A percentile compares a stretch with the other conserved stretches of the same genome.
phyloP scores from a whole-genome alignment of 2,888 invertebrate species.

The Dinocampus coccinellae region DNA sequence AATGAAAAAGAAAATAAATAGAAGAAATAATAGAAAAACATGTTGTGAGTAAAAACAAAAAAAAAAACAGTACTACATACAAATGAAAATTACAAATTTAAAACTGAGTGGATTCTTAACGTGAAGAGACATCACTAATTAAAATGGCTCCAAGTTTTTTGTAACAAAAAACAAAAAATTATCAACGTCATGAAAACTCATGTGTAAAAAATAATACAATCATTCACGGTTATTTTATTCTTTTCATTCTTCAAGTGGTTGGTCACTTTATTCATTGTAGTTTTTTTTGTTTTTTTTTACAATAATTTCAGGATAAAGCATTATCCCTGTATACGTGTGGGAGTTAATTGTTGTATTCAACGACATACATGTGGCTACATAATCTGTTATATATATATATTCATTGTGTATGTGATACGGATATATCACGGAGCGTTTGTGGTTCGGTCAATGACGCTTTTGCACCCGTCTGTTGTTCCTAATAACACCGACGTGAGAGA shows the following conservation, averaged over 20 bases:
- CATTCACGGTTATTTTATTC: background rate
- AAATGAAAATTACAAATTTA: conserved; percentile 19
- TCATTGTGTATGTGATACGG: background rate
- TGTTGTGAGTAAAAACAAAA: background rate
- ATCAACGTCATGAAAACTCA: background rate
- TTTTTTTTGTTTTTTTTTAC: background rate
- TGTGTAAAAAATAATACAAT: background rate
- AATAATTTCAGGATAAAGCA: no score
- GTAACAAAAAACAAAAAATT: background rate
- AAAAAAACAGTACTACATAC: background rate
- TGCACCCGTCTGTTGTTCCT: background rate
- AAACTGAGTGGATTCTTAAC: conserved; percentile 9
- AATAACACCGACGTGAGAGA: background rate
- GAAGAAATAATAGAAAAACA: background rate
- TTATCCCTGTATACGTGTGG: conserved; percentile 6
- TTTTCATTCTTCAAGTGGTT: background rate
- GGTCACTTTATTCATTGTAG: background rate
- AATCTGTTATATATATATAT: background rate
- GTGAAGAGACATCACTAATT: conserved; percentile 18
- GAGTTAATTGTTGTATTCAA: conserved; percentile 36
- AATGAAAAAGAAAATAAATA: background rate
- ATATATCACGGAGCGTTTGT: conserved; percentile 9
- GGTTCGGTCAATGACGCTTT: conserved; percentile 33
- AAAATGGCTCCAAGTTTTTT: conserved; percentile 9
- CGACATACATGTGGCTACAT: conserved; percentile 22